A percentile compares a stretch with the other conserved stretches of the same genome.
These are phyloP conservation scores for Triplophysa dalaica DNA, from an alignment of 2,113 vertebrate genomes.

Conservation along the genomic window DNA sequence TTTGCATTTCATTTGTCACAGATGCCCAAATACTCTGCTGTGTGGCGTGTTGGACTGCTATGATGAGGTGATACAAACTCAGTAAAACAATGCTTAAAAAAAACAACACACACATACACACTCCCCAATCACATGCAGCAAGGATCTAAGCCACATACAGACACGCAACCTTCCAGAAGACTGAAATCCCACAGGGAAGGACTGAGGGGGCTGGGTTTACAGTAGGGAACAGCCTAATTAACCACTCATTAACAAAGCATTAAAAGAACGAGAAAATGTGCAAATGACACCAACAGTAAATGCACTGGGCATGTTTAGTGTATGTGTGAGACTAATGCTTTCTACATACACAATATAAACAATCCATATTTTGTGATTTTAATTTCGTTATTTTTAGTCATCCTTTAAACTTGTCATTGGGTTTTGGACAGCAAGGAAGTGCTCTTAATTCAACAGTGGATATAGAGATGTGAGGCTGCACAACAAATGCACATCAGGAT, in stretches of 20 bases:
- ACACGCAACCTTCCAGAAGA: constrained; percentile 13
- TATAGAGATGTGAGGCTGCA: background rate
- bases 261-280: constrained; percentile 7
- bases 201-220: constrained; percentile 13
- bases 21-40: background rate
- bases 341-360: background rate
- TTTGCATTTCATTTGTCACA: background rate
- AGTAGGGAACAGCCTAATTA: constrained; percentile 17
- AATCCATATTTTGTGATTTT: too few species aligned
- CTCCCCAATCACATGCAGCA: constrained; percentile 16
- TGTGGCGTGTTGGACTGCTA: background rate
- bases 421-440: too few species aligned
- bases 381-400: too few species aligned
- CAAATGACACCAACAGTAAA: constrained; percentile 2
- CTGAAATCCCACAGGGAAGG: constrained; percentile 26
- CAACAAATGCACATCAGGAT: background rate
- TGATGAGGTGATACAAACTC: background rate
- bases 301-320: background rate
- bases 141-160: background rate
- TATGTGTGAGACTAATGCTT: too few species aligned
- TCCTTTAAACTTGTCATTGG: too few species aligned
- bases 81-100: too few species aligned
- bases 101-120: too few species aligned
- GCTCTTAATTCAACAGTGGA: background rate
- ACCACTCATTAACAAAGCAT: constrained; percentile 7